These are phyloP conservation scores for Plagiodera versicolora DNA, from an alignment of 2,888 invertebrate species.

Conservation along the genomic window DNA sequence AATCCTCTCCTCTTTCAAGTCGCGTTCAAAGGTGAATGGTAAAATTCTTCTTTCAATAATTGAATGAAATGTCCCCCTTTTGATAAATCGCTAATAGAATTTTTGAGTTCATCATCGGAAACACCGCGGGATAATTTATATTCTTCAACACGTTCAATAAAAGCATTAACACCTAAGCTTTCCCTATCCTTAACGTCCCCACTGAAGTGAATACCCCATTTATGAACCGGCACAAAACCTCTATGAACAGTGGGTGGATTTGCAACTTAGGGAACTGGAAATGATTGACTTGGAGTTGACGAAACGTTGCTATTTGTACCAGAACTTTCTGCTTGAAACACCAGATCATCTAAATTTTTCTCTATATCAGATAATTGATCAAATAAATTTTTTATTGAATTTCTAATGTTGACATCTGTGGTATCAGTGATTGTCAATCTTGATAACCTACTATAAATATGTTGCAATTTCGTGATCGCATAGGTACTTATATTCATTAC, in stretches of 20 bases:
- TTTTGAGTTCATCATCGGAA: slow-evolving; percentile 18
- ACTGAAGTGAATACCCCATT: slow-evolving; percentile 2
- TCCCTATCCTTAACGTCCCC: not conserved
- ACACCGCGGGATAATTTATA: slow-evolving; percentile 24
- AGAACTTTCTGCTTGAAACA: slow-evolving; percentile 10
- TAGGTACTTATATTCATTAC: not conserved
- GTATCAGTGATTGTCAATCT: not conserved
- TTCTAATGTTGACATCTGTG: not conserved
- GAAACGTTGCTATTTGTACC: no score
- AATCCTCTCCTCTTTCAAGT: no score
- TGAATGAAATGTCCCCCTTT: no score
- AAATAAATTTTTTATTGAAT: slow-evolving; percentile 4
- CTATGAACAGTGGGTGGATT: not conserved
- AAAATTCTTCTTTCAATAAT: no score
- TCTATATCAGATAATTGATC: not conserved
- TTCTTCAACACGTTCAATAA: slow-evolving; percentile 27
- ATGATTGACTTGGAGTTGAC: no score
- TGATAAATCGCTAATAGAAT: slow-evolving; percentile 27
- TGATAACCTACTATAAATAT: slow-evolving; percentile 11
- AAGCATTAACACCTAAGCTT: slow-evolving; percentile 16
- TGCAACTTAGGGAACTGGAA: not conserved
- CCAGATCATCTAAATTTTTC: not conserved
- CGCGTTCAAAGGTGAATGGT: no score
- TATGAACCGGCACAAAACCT: slow-evolving; percentile 2
- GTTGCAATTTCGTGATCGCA: slow-evolving; percentile 9